A percentile compares a stretch with the other conserved stretches of the same genome.
Evolutionary conservation across 2,888 invertebrate species (phyloP).

Genomic region (Agrotis clavis): DNA sequence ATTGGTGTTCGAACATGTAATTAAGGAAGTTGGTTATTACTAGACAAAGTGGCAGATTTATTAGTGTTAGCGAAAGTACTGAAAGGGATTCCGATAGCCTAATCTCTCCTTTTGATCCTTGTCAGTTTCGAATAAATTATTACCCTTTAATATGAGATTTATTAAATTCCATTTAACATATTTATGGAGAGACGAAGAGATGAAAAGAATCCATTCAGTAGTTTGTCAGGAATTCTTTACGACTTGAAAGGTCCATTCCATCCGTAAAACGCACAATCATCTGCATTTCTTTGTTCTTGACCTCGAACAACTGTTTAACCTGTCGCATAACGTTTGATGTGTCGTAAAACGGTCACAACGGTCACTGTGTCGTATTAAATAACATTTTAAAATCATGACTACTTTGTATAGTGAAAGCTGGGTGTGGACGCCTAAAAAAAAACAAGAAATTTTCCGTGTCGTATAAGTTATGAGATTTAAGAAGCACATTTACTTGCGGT

Average conservation of each 20-base stretch:
- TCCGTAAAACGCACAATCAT: slow-evolving; percentile 33
- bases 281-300: slow-evolving; percentile 62
- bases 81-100: slow-evolving; percentile 43
- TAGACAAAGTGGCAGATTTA: slow-evolving; percentile 27
- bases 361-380: slow-evolving; percentile 85
- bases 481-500: slow-evolving; percentile 54
- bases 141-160: slow-evolving; percentile 23
- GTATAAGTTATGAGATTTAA: slow-evolving; percentile 73
- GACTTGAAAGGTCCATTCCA: slow-evolving; percentile 12
- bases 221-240: slow-evolving; percentile 33
- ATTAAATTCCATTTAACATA: slow-evolving; percentile 28
- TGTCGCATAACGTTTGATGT: slow-evolving; percentile 76
- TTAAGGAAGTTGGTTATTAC: slow-evolving; percentile 40
- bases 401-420: slow-evolving; percentile 81
- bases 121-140: slow-evolving; percentile 29
- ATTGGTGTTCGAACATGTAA: slow-evolving; percentile 36
- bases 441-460: slow-evolving; percentile 65
- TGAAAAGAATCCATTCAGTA: slow-evolving; percentile 25
- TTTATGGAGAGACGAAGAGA: slow-evolving; percentile 14
- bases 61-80: slow-evolving; percentile 48
- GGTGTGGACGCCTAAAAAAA: slow-evolving; percentile 70
- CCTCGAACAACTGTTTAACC: slow-evolving; percentile 59
- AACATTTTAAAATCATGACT: slow-evolving; percentile 81
- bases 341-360: slow-evolving; percentile 79
- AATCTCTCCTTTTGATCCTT: slow-evolving; percentile 40